A percentile compares a stretch with the other conserved stretches of the same genome.
These are phyloP conservation scores for Marasmarcha lunaedactyla DNA, from an alignment of 2,888 invertebrate genomes.

Conservation along the genomic window DNA sequence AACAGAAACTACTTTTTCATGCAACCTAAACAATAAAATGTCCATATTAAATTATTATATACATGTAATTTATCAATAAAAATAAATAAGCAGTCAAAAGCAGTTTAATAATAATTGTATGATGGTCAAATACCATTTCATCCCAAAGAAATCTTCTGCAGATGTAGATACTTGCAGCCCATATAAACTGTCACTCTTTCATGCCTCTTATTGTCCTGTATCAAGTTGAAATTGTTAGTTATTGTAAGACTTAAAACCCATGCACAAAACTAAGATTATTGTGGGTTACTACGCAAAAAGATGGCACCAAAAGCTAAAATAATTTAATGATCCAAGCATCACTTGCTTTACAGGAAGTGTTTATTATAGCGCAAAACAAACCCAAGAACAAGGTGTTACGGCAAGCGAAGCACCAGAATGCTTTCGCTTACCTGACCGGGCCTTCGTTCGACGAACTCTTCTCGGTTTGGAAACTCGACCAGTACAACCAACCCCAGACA, in stretches of 20 bases:
- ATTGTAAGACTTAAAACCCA: conserved; percentile 31
- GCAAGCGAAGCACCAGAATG: conserved; percentile 27
- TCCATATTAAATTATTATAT: too few species aligned
- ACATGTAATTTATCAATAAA: too few species aligned
- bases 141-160: conserved; percentile 54
- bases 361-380: conserved; percentile 34
- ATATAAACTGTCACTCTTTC: conserved; percentile 29
- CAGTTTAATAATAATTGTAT: too few species aligned
- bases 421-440: conserved; percentile 49
- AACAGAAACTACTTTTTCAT: too few species aligned
- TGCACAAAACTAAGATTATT: conserved; percentile 2
- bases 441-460: conserved; percentile 44
- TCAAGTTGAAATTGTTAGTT: conserved; percentile 52
- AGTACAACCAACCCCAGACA: conserved; percentile 52
- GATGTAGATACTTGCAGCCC: conserved; percentile 4
- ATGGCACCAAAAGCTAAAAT: too few species aligned
- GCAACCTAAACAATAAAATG: too few species aligned
- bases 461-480: conserved; percentile 53
- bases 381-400: conserved; percentile 19
- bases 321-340: too few species aligned
- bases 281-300: neutral
- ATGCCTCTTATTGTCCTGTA: conserved; percentile 65
- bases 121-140: conserved; percentile 46
- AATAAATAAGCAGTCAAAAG: too few species aligned
- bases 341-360: too few species aligned